Evolutionary conservation across 2,888 invertebrate species (phyloP).

Genomic region (Sisyra terminalis): DNA sequence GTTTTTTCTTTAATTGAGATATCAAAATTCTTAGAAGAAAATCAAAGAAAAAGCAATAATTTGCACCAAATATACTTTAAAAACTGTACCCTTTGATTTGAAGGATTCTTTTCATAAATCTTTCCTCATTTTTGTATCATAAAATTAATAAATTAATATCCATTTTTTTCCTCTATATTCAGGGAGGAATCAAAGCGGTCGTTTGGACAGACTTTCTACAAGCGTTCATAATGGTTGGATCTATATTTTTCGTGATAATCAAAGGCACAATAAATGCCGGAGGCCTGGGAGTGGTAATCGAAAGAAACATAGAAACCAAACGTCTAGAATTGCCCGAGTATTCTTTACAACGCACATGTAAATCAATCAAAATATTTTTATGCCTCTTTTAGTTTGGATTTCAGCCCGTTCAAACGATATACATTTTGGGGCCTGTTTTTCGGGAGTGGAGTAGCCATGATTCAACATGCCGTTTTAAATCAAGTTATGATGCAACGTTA

Average conservation of each 20-base stretch:
- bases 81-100: too few relatives aligned
- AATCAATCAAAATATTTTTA: too few relatives aligned
- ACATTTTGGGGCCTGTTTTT: constrained; percentile 42
- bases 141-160: too few relatives aligned
- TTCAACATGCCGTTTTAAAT: constrained; percentile 60
- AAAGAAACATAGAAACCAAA: constrained; percentile 48
- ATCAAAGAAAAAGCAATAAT: too few relatives aligned
- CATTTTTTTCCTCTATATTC: constrained; percentile 6
- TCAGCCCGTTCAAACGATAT: constrained; percentile 55
- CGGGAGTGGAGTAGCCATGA: constrained; percentile 9
- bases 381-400: constrained; percentile 32
- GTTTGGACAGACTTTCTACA: constrained; percentile 74
- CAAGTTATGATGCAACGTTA: constrained; percentile 78
- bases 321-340: constrained; percentile 56
- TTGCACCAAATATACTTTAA: too few relatives aligned
- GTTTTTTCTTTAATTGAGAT: too few relatives aligned
- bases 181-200: constrained; percentile 68
- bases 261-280: constrained; percentile 61
- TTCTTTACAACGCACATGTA: constrained; percentile 16
- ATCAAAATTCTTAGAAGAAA: too few relatives aligned
- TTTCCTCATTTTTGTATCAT: too few relatives aligned
- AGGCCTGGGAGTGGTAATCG: constrained; percentile 44
- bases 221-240: constrained; percentile 56
- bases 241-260: constrained; percentile 52
- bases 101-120: too few relatives aligned